Evolutionary conservation across 2,797 vertebrate species (phyloP).

Genomic region (Phoeniculus purpureus): DNA sequence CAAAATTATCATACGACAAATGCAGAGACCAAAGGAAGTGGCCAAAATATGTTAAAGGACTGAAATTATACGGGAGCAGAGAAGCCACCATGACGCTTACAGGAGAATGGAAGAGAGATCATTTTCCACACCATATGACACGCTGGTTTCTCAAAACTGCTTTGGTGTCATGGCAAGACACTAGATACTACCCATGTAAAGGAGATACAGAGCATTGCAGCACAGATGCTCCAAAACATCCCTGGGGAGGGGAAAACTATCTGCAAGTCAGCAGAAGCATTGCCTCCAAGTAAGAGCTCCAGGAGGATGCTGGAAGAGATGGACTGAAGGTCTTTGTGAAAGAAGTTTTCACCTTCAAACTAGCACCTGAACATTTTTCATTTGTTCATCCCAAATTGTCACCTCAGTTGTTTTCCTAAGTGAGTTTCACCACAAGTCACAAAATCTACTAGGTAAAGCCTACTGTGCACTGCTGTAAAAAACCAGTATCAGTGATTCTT

Average conservation of each 20-base stretch:
- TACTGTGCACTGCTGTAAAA: neutral
- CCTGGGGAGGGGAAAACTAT: neutral
- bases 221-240: neutral
- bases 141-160: neutral
- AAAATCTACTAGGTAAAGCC: neutral
- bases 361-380: neutral
- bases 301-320: neutral
- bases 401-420: neutral
- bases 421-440: neutral
- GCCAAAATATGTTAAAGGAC: neutral
- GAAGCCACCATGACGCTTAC: neutral
- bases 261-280: neutral
- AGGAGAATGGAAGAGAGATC: neutral
- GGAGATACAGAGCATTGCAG: neutral
- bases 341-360: neutral
- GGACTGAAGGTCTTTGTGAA: neutral
- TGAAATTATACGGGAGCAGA: neutral
- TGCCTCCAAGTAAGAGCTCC: neutral
- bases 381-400: neutral
- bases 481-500: neutral
- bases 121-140: accelerated
- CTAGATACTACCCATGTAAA: accelerated
- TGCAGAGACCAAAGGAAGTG: neutral
- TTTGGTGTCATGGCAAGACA: neutral
- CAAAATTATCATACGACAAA: neutral